Percentiles rank a stretch among this genome's conserved stretches.
These are phyloP conservation scores for Drosophila setosimentum DNA, from an alignment of 2,888 invertebrate genomes.

Conservation along the genomic window DNA sequence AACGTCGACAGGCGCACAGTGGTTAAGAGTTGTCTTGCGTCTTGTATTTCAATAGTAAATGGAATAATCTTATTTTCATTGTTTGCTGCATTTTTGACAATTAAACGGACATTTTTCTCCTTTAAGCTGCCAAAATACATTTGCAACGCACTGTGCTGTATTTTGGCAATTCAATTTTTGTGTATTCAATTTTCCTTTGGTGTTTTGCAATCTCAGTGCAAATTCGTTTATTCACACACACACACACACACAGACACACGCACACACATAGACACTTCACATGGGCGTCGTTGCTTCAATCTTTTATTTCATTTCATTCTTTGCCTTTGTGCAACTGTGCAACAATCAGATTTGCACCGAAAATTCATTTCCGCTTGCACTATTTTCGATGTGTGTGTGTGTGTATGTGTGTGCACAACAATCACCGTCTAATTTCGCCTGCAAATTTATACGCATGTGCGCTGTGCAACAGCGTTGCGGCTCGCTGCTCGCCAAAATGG, in stretches of 20 bases:
- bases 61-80: background rate
- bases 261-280: slow-evolving; percentile 21
- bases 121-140: background rate
- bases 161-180: slow-evolving; percentile 53
- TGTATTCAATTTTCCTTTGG: slow-evolving; percentile 57
- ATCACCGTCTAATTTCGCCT: slow-evolving; percentile 66
- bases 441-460: slow-evolving; percentile 55
- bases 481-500: slow-evolving; percentile 48
- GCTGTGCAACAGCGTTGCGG: slow-evolving; percentile 32
- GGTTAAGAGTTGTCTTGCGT: slow-evolving; percentile 14
- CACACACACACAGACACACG: slow-evolving; percentile 12
- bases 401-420: slow-evolving; percentile 42
- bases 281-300: slow-evolving; percentile 35
- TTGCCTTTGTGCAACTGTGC: slow-evolving; percentile 74
- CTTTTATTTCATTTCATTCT: slow-evolving; percentile 50
- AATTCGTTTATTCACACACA: slow-evolving; percentile 49
- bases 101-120: background rate
- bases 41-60: background rate
- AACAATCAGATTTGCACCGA: slow-evolving; percentile 77
- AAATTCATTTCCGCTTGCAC: slow-evolving; percentile 74
- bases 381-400: slow-evolving; percentile 28
- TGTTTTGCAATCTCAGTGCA: slow-evolving; percentile 38
- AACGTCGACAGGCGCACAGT: slow-evolving; percentile 43
- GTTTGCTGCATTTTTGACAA: background rate
- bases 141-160: slow-evolving; percentile 39